phyloP scores from a whole-genome alignment of 2,888 invertebrate species.

The Tenthredo livida region DNA sequence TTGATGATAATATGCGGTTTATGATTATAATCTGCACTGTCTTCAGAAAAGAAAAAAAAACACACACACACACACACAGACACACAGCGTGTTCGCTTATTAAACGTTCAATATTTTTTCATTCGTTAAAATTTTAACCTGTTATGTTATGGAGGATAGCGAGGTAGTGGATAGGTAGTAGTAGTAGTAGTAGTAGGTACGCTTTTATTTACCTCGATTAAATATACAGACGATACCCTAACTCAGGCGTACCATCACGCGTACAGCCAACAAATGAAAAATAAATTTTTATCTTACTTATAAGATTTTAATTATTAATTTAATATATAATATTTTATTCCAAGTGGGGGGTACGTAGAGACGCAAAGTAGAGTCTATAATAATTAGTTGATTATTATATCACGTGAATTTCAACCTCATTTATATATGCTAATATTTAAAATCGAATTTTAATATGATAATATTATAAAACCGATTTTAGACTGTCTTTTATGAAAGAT shows the following conservation, averaged over 20 bases:
- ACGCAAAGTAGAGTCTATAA: constrained; percentile 17
- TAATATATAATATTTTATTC: constrained; percentile 5
- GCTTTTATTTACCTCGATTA: constrained; percentile 40
- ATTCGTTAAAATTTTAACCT: neutral
- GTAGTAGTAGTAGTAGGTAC: neutral
- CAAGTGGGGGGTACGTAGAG: constrained; percentile 18
- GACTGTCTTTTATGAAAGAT: neutral
- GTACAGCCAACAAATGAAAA: neutral
- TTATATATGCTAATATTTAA: neutral
- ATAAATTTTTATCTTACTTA: constrained; percentile 30
- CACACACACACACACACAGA: too few species aligned
- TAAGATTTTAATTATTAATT: constrained; percentile 22
- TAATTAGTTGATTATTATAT: neutral
- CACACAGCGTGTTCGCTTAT: neutral
- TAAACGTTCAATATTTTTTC: neutral
- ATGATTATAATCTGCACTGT: neutral
- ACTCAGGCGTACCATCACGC: constrained; percentile 45
- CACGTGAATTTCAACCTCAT: neutral
- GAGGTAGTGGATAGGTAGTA: too few species aligned
- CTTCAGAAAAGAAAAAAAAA: neutral
- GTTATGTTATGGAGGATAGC: neutral
- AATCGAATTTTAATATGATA: neutral
- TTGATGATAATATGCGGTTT: constrained; percentile 5
- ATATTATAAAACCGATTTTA: neutral
- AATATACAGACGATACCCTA: constrained; percentile 21